Percentiles rank a stretch among this genome's conserved stretches.
Evolutionary conservation across 2,888 invertebrate species (phyloP).

Genomic region (Himalopsyche kuldschensis): DNA sequence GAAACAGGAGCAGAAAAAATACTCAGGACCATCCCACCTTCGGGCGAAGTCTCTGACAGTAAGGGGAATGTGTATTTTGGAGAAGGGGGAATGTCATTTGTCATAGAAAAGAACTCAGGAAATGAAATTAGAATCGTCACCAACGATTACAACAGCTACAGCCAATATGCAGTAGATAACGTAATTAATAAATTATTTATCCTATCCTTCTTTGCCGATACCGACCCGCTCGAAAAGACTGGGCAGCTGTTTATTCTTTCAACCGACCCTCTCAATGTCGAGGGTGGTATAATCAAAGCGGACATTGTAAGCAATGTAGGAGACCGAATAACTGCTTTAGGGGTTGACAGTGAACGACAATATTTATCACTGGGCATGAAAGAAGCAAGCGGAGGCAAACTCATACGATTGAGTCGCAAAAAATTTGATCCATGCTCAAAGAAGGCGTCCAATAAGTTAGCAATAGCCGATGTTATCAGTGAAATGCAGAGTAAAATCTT

Average conservation of each 20-base stretch:
- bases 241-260: neutral
- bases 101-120: neutral
- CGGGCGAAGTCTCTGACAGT: neutral
- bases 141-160: neutral
- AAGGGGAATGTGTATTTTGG: neutral
- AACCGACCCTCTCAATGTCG: neutral
- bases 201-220: neutral
- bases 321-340: neutral
- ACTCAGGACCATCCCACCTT: neutral
- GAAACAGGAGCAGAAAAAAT: neutral
- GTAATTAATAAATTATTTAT: neutral
- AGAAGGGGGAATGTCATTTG: neutral
- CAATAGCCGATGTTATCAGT: neutral
- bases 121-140: neutral
- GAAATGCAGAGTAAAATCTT: neutral
- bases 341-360: neutral
- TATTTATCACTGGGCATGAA: neutral
- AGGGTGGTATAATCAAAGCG: neutral
- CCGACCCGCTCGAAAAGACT: neutral
- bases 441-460: neutral
- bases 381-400: neutral
- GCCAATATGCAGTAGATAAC: neutral
- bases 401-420: neutral
- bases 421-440: neutral
- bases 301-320: neutral